Evolutionary conservation across 2,888 invertebrate genomes (phyloP), one percentile per base, ranked within the genome.

Genomic region (Augochlorella aurata): DNA sequence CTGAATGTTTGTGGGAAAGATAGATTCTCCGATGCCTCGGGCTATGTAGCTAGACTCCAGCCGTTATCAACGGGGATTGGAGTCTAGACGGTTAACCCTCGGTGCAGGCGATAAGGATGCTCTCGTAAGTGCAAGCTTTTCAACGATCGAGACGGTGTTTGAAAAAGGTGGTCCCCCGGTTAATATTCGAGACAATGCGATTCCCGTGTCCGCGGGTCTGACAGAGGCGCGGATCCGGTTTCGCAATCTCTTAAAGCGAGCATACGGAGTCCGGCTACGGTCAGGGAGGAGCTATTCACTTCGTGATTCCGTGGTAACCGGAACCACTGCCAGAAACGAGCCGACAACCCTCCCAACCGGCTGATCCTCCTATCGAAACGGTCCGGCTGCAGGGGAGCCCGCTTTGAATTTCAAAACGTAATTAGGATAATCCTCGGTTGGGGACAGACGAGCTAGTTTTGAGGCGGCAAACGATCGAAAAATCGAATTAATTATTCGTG

Each of bases 401-500:
- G 38, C 44, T 63, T 63, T 44, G 10, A 38, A 63, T 38, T 44
- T 63, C 63, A 44, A 63, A 63, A 63, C 63, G 44, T 38, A 63
- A 63, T 63, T 47, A 67, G 47, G 47, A 49, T 67, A 47, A 67
- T 47, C 47, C 8, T 2, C 16, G 12, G 21, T 2, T 50, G 1
- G 2, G 21, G 58, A 29, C 7, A n/a, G 52, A 18, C 50, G 67
- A n/a, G 72, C 54, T 67, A 65, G 74, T 63, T 74, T 83, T n/a
- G 63, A 81, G 49, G 24, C 58, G 16, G 12, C n/a, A n/a, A 70
- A 63, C 63, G 68, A 45, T 79, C 61, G 69, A 66, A 78, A 84
- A 86, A 83, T 87, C 78, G 84, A 88, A 88, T 88, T 87, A 87
- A 85, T 88, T 87, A 88, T 86, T 84, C 81, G 69, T 52, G 79